These are phyloP conservation scores for Antedon mediterranea DNA, from an alignment of 53 echinoderm and acorn worm genomes.

Conservation along the genomic window DNA sequence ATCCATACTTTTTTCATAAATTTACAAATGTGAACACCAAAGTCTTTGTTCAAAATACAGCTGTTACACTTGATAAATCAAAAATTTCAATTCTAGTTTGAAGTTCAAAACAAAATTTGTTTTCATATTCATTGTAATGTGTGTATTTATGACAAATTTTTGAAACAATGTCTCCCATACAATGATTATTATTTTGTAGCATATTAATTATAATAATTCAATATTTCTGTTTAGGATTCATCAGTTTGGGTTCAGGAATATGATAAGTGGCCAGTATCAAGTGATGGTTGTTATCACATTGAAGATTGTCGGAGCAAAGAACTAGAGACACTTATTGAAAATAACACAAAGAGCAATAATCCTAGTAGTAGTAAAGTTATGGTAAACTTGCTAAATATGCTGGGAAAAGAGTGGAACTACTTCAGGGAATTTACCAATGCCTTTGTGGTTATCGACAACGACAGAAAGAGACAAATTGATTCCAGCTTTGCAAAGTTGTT, in stretches of 20 bases:
- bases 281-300: conserved; percentile 28
- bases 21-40: too few species aligned
- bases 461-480: neutral
- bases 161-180: too few species aligned
- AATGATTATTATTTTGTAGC: too few species aligned
- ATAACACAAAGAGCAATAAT: conserved; percentile 6
- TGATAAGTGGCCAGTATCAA: conserved; percentile 23
- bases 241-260: conserved; percentile 26
- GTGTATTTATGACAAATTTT: too few species aligned
- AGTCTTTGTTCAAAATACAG: too few species aligned
- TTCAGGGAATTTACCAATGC: neutral
- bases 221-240: conserved; percentile 12
- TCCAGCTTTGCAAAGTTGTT: neutral
- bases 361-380: conserved; percentile 12
- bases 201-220: too few species aligned
- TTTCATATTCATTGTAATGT: too few species aligned
- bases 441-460: neutral
- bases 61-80: too few species aligned
- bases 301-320: conserved; percentile 25
- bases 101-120: too few species aligned
- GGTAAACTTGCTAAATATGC: conserved; percentile 3
- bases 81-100: too few species aligned
- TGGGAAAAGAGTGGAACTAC: conserved; percentile 18
- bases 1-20: too few species aligned
- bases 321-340: conserved; percentile 20